A percentile compares a stretch with the other conserved stretches of the same genome.
Evolutionary conservation across 2,113 vertebrate genomes (phyloP).

Genomic region (Daphoenositta chrysoptera): DNA sequence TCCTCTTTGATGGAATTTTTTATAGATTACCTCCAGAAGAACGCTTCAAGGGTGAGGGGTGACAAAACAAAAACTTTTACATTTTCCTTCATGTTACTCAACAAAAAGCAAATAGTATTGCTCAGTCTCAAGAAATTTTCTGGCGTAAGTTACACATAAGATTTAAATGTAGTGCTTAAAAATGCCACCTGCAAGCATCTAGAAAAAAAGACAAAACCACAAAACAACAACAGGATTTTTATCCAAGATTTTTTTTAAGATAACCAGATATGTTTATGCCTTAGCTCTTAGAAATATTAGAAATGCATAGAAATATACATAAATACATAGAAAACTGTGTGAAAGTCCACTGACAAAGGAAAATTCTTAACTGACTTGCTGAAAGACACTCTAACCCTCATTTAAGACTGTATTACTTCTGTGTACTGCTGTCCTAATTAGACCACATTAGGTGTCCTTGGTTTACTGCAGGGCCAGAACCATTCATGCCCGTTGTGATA

Average conservation of each 20-base stretch:
- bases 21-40: conserved; percentile 36
- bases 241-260: background rate
- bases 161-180: conserved; percentile 27
- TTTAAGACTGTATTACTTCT: conserved; percentile 33
- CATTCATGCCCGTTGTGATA: background rate
- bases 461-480: background rate
- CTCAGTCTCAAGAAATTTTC: background rate
- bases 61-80: background rate
- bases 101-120: background rate
- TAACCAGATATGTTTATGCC: background rate
- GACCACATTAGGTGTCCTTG: background rate
- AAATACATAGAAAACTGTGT: background rate
- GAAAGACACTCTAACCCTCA: conserved; percentile 2
- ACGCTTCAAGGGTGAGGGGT: background rate
- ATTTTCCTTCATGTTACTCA: background rate
- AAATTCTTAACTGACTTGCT: background rate
- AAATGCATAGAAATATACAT: background rate
- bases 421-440: conserved; percentile 27
- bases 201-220: background rate
- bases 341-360: background rate
- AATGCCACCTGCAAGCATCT: background rate
- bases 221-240: background rate
- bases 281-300: background rate
- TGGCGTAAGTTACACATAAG: background rate
- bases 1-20: conserved; percentile 26